Evolutionary conservation across 2,888 invertebrate genomes (phyloP).

Genomic region (Acrobasis consociella): DNA sequence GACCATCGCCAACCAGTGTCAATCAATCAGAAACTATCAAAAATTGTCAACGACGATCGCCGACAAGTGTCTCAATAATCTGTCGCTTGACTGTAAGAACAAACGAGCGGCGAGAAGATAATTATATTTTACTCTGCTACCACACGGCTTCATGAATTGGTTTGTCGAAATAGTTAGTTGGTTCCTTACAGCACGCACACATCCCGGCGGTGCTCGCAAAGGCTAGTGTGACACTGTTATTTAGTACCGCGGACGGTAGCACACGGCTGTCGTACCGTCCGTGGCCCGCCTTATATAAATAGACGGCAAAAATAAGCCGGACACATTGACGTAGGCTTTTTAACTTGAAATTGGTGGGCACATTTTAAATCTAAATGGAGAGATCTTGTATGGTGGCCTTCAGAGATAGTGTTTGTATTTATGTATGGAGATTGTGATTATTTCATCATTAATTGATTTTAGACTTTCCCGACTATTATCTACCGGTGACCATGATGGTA

Average conservation of each 20-base stretch:
- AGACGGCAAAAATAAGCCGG: slow-evolving; percentile 29
- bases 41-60: no score
- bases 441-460: no score
- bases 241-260: slow-evolving; percentile 73
- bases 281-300: slow-evolving; percentile 38
- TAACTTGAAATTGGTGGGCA: slow-evolving; percentile 12
- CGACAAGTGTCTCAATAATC: no score
- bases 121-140: no score
- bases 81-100: no score
- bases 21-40: no score
- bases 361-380: slow-evolving; percentile 16
- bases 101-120: no score
- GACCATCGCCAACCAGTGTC: no score
- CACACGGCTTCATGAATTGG: no score
- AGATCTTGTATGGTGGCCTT: slow-evolving; percentile 9
- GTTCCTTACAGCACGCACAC: slow-evolving; percentile 34
- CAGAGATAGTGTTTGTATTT: neutral
- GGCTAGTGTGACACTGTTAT: slow-evolving; percentile 78
- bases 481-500: no score
- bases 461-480: no score
- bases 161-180: slow-evolving; percentile 21
- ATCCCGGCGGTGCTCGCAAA: slow-evolving; percentile 73
- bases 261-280: slow-evolving; percentile 60
- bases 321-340: slow-evolving; percentile 28
- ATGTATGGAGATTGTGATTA: neutral